Conservation (phyloP, 2,888 invertebrate species). For the Callimorpha dominula region DNA sequence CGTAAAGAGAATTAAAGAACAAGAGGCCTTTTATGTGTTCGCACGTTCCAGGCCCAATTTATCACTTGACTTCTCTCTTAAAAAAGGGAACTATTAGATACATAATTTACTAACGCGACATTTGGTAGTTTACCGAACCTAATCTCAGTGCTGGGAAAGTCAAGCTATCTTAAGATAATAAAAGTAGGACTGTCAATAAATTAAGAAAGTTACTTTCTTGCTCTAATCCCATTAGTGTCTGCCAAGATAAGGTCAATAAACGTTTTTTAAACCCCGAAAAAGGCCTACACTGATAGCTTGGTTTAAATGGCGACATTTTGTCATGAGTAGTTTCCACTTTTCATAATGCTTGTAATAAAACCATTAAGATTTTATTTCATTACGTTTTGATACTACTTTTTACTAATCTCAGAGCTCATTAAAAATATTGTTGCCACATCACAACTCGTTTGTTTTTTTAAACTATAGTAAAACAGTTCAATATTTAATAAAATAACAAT, state of each 20-base stretch:
- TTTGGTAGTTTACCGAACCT: constrained; percentile 25
- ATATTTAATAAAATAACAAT: too few relatives aligned
- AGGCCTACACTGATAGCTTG: constrained; percentile 32
- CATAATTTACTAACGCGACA: constrained; percentile 22
- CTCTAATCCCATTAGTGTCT: constrained; percentile 49
- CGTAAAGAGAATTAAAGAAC: not conserved
- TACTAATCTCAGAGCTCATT: too few relatives aligned
- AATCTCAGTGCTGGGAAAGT: constrained; percentile 29
- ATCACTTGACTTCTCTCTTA: not conserved
- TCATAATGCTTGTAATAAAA: not conserved
- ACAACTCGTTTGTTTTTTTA: too few relatives aligned
- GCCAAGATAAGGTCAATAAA: constrained; percentile 49
- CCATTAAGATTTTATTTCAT: not conserved
- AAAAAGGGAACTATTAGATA: constrained; percentile 7
- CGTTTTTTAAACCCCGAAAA: constrained; percentile 44
- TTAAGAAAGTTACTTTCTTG: constrained; percentile 44
- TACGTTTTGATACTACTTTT: not conserved
- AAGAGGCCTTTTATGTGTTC: too few relatives aligned
- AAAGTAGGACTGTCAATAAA: constrained; percentile 49
- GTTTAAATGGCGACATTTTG: constrained; percentile 35
- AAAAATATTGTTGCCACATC: too few relatives aligned
- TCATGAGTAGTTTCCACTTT: constrained; percentile 10
- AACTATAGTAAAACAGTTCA: too few relatives aligned
- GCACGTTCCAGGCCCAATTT: not conserved
- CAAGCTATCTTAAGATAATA: constrained; percentile 36